Evolutionary conservation across 2,888 invertebrate species (phyloP).

Genomic region (Chrysotoxum bicinctum): DNA sequence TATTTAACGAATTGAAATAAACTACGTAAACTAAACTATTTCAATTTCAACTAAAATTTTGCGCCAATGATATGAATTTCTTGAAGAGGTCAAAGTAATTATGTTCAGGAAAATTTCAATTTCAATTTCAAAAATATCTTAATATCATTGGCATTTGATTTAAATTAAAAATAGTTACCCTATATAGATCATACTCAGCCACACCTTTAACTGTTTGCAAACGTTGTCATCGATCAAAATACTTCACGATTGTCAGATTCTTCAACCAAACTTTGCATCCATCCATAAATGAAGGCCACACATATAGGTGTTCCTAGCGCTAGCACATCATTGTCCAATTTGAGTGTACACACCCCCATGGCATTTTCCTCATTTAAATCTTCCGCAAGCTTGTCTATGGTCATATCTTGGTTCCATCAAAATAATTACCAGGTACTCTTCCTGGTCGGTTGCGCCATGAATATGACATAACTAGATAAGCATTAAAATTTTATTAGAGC

Average conservation of each 20-base stretch:
- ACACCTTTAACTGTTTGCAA: conserved; percentile 21
- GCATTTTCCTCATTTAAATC: conserved; percentile 24
- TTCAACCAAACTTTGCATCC: conserved; percentile 8
- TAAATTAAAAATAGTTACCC: neutral
- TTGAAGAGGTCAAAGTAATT: too few species aligned
- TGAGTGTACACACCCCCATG: conserved; percentile 53
- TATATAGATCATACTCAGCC: conserved; percentile 7
- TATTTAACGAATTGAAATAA: too few species aligned
- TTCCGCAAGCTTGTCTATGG: conserved; percentile 8
- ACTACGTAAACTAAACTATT: too few species aligned
- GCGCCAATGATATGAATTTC: too few species aligned
- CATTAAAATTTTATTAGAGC: conserved; percentile 23
- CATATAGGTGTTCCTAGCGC: conserved; percentile 37
- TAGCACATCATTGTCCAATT: conserved; percentile 39
- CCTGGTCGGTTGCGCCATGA: conserved; percentile 35
- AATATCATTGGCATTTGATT: neutral
- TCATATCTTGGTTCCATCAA: conserved; percentile 36
- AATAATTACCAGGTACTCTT: conserved; percentile 42
- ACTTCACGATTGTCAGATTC: conserved; percentile 10
- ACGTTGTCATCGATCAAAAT: conserved; percentile 39
- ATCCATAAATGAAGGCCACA: conserved; percentile 58
- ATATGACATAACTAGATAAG: conserved; percentile 54
- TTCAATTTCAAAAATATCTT: too few species aligned
- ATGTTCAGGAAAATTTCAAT: too few species aligned
- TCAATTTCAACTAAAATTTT: too few species aligned